Percentiles rank a stretch among this genome's conserved stretches.
Conservation (phyloP, 2,113 vertebrate species). For the Lutjanus erythropterus region DNA sequence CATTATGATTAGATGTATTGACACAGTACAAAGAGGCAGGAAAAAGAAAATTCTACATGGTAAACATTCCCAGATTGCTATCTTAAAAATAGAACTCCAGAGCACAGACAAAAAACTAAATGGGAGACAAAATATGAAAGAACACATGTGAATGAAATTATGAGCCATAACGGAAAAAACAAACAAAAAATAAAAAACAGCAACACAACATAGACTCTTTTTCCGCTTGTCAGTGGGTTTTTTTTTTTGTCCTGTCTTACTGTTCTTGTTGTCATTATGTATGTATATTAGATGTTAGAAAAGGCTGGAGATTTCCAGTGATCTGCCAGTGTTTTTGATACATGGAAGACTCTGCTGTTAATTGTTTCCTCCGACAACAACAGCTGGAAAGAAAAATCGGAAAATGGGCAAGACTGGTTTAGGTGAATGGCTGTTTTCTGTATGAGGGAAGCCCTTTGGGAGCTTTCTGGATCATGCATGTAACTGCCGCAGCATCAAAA, state of each 20-base stretch:
- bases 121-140: constrained; percentile 49
- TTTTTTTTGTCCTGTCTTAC: not conserved
- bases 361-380: constrained; percentile 64
- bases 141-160: constrained; percentile 65
- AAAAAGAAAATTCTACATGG: constrained; percentile 60
- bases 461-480: not conserved
- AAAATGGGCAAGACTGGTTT: constrained; percentile 49
- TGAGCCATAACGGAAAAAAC: constrained; percentile 56
- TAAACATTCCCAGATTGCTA: constrained; percentile 77
- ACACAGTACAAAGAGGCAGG: constrained; percentile 59
- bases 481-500: not conserved
- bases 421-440: constrained; percentile 36
- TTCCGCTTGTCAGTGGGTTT: not conserved
- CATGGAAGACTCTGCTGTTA: constrained; percentile 53
- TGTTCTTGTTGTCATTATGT: constrained; percentile 15
- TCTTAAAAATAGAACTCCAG: constrained; percentile 67
- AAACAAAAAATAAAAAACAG: not conserved
- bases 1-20: constrained; percentile 75
- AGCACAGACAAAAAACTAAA: constrained; percentile 43
- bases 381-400: constrained; percentile 51
- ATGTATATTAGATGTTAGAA: constrained; percentile 22
- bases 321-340: constrained; percentile 49
- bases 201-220: not conserved
- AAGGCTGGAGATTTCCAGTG: constrained; percentile 49
- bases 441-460: constrained; percentile 7